Evolutionary conservation across 2,888 invertebrate genomes (phyloP).

Genomic region (Hypomecis atomaria): DNA sequence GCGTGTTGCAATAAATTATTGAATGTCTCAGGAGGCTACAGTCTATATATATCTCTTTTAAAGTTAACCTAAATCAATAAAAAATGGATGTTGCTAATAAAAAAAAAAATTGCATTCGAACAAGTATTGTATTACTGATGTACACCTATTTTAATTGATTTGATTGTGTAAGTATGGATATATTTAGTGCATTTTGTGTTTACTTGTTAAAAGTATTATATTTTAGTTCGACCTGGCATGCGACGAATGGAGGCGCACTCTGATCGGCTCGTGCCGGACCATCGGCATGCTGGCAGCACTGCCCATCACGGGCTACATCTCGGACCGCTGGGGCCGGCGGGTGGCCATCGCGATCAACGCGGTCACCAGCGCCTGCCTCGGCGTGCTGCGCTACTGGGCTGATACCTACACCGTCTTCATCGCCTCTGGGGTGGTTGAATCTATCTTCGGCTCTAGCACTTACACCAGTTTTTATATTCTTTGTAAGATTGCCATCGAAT

Average conservation of each 20-base stretch:
- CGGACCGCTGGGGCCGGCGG: constrained; percentile 89
- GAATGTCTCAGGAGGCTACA: too few relatives aligned
- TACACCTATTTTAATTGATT: too few relatives aligned
- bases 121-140: too few relatives aligned
- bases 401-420: constrained; percentile 87
- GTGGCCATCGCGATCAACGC: constrained; percentile 83
- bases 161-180: too few relatives aligned
- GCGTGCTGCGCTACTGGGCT: constrained; percentile 84
- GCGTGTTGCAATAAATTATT: too few relatives aligned
- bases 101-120: too few relatives aligned
- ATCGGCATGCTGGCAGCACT: constrained; percentile 88
- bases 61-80: too few relatives aligned
- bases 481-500: constrained; percentile 70
- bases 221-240: constrained; percentile 86
- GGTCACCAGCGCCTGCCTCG: constrained; percentile 85
- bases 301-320: constrained; percentile 87
- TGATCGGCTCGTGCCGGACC: constrained; percentile 89
- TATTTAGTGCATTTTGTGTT: too few relatives aligned
- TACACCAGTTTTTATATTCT: constrained; percentile 89
- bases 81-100: too few relatives aligned
- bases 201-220: background rate
- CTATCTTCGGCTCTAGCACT: constrained; percentile 86
- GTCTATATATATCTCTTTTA: too few relatives aligned
- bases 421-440: constrained; percentile 88
- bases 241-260: constrained; percentile 87